A percentile compares a stretch with the other conserved stretches of the same genome.
phyloP scores from a whole-genome alignment of 2,113 vertebrate species.

The Mus spicilegus region DNA sequence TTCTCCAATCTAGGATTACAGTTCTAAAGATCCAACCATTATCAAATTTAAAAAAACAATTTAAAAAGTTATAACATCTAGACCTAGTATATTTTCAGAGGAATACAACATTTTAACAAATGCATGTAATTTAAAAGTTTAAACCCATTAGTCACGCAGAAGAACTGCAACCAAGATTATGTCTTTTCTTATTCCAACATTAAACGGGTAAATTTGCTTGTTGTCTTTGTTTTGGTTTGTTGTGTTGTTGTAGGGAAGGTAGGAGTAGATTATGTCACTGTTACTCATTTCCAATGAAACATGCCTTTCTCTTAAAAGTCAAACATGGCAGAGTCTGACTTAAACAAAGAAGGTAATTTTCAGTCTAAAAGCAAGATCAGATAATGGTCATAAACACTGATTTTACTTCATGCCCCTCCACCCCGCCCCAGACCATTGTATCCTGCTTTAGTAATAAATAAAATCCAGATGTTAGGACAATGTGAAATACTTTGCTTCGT shows the following conservation, averaged over 20 bases:
- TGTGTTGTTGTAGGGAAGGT: neutral
- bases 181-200: neutral
- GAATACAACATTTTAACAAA: conserved; percentile 24
- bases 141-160: neutral
- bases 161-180: conserved; percentile 20
- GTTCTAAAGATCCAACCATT: conserved; percentile 3
- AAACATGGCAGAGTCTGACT: conserved; percentile 58
- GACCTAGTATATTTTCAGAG: neutral
- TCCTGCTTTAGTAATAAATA: conserved; percentile 73
- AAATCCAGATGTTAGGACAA: conserved; percentile 80
- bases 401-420: conserved; percentile 58
- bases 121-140: neutral
- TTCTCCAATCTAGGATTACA: neutral
- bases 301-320: conserved; percentile 38
- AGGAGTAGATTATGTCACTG: neutral
- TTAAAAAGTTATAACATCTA: conserved; percentile 5
- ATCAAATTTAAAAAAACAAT: neutral
- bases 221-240: neutral
- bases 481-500: conserved; percentile 21
- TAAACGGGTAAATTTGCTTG: neutral
- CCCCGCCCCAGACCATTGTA: conserved; percentile 64
- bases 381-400: conserved; percentile 78
- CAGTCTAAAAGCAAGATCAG: conserved; percentile 51
- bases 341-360: conserved; percentile 51
- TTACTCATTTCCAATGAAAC: neutral